These are phyloP conservation scores for Sporophila hypoxantha DNA, from an alignment of 2,113 vertebrate species.

Conservation along the genomic window DNA sequence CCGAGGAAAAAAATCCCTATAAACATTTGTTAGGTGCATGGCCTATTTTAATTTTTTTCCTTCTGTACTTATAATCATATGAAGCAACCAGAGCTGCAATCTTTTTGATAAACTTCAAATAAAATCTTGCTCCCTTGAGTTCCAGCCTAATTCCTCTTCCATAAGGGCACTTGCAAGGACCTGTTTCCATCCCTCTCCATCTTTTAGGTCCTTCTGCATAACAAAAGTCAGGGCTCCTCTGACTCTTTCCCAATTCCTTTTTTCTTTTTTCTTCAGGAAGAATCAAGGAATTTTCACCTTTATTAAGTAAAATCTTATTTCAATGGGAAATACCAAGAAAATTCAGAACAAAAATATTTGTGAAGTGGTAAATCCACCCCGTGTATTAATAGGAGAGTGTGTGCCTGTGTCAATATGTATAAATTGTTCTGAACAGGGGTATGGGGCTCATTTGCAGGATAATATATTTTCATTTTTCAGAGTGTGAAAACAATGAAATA, in stretches of 20 bases:
- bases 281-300: not conserved
- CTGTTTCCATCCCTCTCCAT: not conserved
- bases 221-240: not conserved
- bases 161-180: not conserved
- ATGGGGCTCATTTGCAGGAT: not conserved
- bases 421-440: not conserved
- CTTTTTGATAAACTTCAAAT: not conserved
- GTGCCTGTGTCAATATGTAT: not conserved
- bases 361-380: not conserved
- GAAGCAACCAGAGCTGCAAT: not conserved
- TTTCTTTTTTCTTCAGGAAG: not conserved
- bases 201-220: not conserved
- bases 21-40: not conserved
- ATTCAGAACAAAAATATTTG: not conserved
- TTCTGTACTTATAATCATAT: not conserved
- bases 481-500: slow-evolving; percentile 22
- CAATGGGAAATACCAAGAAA: not conserved
- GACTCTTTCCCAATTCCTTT: no score
- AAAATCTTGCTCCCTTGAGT: not conserved
- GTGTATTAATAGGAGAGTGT: not conserved
- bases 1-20: not conserved
- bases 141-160: not conserved
- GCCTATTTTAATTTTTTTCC: not conserved
- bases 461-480: not conserved
- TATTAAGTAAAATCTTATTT: not conserved